Percentiles rank a stretch among this genome's conserved stretches.
phyloP scores from a whole-genome alignment of 2,888 invertebrate genomes.

The Spicauda simplicius region DNA sequence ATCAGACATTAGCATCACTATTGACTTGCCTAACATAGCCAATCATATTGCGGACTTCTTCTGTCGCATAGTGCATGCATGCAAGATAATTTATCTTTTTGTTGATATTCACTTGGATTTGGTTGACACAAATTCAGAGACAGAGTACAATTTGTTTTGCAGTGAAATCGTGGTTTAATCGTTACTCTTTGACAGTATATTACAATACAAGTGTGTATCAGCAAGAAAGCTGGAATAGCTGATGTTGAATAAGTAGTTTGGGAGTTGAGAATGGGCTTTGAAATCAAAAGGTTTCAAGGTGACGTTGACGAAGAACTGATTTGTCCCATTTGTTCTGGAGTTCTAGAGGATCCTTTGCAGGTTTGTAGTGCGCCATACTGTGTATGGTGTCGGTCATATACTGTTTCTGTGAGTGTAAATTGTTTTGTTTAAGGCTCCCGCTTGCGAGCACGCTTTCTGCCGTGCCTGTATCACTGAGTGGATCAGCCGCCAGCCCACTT shows the following conservation, averaged over 20 bases:
- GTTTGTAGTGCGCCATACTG: constrained; percentile 72
- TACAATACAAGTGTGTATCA: constrained; percentile 9
- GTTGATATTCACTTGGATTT: constrained; percentile 54
- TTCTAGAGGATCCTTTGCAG: constrained; percentile 97
- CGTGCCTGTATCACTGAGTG: constrained; percentile 97
- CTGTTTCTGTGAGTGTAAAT: constrained; percentile 1
- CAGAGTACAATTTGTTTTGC: constrained; percentile 35
- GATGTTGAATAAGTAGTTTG: constrained; percentile 49
- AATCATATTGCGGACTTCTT: too few species aligned
- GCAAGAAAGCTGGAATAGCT: constrained; percentile 42
- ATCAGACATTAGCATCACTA: too few species aligned
- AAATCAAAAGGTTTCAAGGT: constrained; percentile 96
- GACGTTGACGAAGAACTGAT: constrained; percentile 98
- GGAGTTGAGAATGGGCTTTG: constrained; percentile 93
- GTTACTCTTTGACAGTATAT: constrained; percentile 14
- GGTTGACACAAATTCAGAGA: constrained; percentile 44
- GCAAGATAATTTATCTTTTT: constrained; percentile 46
- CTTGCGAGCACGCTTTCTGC: constrained; percentile 98
- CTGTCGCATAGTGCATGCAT: not conserved
- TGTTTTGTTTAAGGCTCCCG: constrained; percentile 89
- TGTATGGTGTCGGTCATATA: constrained; percentile 8
- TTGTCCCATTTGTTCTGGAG: constrained; percentile 98
- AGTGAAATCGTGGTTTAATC: constrained; percentile 12
- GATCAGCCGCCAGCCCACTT: constrained; percentile 96
- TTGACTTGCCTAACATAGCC: too few species aligned